Evolutionary conservation across 2,888 invertebrate species (phyloP).

Genomic region (Adineta ricciae): DNA sequence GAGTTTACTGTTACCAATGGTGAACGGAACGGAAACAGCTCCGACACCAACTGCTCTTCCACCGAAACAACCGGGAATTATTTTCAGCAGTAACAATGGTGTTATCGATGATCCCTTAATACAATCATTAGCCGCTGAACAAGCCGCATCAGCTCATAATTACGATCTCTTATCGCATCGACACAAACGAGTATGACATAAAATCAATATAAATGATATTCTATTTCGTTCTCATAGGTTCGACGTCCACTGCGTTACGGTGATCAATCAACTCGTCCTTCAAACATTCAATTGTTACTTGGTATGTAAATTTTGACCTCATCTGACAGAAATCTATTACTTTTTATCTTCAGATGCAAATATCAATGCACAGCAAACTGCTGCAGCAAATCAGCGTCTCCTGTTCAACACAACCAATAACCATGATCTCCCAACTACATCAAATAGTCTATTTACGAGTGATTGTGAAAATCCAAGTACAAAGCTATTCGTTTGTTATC

Average conservation of each 20-base stretch:
- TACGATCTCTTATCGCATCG: background rate
- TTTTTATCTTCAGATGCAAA: background rate
- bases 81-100: background rate
- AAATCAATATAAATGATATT: background rate
- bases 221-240: background rate
- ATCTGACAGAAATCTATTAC: background rate
- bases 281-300: background rate
- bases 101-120: conserved; percentile 18
- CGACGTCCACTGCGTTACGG: conserved; percentile 6
- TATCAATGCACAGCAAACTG: background rate
- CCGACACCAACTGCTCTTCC: background rate
- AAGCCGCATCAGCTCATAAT: background rate
- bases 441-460: background rate
- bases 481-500: too few relatives aligned
- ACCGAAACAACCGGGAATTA: background rate
- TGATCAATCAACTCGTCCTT: conserved; percentile 17
- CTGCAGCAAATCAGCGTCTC: background rate
- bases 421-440: background rate
- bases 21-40: background rate
- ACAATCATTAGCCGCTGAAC: conserved; percentile 16
- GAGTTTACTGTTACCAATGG: background rate
- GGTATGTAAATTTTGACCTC: background rate
- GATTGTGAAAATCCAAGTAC: conserved; percentile 14
- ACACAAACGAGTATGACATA: background rate
- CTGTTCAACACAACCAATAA: background rate